A percentile compares a stretch with the other conserved stretches of the same genome.
These are phyloP conservation scores for Pomatostomus ruficeps DNA, from an alignment of 2,113 vertebrate species.

Conservation along the genomic window DNA sequence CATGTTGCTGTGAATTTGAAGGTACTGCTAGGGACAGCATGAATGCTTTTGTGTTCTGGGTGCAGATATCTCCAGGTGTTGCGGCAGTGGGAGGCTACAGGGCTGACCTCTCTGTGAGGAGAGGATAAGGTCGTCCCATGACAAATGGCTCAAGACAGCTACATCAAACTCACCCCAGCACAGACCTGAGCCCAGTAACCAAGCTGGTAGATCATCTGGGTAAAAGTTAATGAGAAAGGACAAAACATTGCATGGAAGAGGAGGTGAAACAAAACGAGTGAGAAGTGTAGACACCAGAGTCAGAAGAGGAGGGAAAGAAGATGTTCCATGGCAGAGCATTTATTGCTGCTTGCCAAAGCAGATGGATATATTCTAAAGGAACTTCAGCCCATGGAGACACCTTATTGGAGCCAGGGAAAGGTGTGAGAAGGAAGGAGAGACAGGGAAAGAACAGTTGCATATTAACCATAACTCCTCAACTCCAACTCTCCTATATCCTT, in stretches of 20 bases:
- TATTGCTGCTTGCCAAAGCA: neutral
- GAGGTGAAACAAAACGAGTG: neutral
- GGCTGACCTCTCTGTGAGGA: neutral
- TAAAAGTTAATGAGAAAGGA: neutral
- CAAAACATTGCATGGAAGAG: neutral
- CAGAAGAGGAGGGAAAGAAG: neutral
- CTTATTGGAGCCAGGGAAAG: neutral
- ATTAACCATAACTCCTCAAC: neutral
- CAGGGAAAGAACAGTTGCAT: neutral
- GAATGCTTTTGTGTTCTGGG: neutral
- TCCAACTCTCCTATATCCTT: neutral
- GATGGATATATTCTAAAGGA: neutral
- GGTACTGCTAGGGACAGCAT: rapidly evolving
- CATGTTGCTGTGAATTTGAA: neutral
- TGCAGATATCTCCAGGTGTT: neutral
- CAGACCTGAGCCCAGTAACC: neutral
- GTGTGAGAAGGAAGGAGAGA: neutral
- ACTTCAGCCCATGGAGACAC: neutral
- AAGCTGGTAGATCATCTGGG: neutral
- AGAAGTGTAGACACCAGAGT: neutral
- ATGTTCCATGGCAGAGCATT: neutral
- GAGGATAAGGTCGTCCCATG: neutral
- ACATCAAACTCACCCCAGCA: neutral
- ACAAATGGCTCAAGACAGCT: neutral
- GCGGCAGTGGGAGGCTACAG: neutral